Conservation (phyloP, 2,888 invertebrate species). For the Pheosia gnoma region DNA sequence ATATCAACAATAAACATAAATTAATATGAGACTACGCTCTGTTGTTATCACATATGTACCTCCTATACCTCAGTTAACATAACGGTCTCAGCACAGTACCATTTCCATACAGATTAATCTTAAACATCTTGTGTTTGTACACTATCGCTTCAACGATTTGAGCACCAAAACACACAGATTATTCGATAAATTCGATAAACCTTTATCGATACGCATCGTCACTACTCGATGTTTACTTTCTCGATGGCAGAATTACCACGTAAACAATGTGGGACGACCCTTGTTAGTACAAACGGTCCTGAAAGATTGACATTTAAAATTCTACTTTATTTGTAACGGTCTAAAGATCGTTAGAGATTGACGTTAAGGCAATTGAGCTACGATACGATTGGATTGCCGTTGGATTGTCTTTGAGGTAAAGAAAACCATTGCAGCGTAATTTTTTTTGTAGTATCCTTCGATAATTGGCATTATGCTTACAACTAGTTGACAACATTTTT, state of each 20-base stretch:
- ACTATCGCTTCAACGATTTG: constrained; percentile 36
- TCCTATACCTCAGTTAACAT: constrained; percentile 15
- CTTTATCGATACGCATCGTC: constrained; percentile 39
- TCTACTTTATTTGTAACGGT: constrained; percentile 13
- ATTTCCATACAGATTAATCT: constrained; percentile 51
- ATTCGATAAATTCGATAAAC: constrained; percentile 45
- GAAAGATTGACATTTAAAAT: constrained; percentile 19
- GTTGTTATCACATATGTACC: not conserved
- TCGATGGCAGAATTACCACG: constrained; percentile 39
- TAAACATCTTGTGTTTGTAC: constrained; percentile 38
- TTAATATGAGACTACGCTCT: not conserved
- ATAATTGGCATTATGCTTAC: too few species aligned
- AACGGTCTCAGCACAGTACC: constrained; percentile 11
- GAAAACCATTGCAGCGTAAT: too few species aligned
- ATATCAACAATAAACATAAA: too few species aligned
- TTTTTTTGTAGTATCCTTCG: too few species aligned
- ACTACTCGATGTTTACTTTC: constrained; percentile 46
- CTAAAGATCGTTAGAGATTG: constrained; percentile 26
- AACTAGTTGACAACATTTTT: too few species aligned
- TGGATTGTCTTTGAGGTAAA: too few species aligned
- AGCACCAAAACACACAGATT: constrained; percentile 30
- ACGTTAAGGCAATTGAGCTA: not conserved
- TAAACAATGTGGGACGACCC: constrained; percentile 39
- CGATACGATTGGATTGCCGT: too few species aligned
- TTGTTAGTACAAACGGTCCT: constrained; percentile 25